Conservation (phyloP, 1,140 invertebrate species). For the Orchestia grillus region DNA sequence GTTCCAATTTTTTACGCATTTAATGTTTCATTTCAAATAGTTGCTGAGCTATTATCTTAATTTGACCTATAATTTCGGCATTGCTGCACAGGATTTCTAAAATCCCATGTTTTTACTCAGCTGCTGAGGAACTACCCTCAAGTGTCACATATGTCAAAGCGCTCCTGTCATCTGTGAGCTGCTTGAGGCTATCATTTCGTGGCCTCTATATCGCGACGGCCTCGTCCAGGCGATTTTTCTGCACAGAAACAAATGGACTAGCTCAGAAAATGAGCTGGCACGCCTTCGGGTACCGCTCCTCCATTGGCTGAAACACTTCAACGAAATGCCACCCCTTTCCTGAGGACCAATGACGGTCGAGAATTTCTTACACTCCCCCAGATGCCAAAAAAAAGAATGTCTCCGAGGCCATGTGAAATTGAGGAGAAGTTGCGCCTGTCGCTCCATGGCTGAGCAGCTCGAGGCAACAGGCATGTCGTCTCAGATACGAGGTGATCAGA, state of each 20-base stretch:
- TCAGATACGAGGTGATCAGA: neutral
- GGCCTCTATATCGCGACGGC: neutral
- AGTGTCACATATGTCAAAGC: neutral
- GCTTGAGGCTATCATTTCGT: neutral
- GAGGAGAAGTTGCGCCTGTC: neutral
- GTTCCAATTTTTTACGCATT: neutral
- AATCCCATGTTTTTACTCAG: neutral
- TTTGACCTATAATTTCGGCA: neutral
- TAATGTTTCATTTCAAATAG: neutral
- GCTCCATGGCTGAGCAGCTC: neutral
- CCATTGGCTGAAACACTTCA: slow-evolving; percentile 3
- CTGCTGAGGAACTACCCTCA: neutral
- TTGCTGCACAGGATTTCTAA: neutral
- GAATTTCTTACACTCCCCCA: neutral
- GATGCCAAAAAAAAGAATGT: neutral
- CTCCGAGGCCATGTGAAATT: neutral
- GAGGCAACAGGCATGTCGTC: neutral
- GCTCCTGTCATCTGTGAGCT: neutral
- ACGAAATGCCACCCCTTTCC: slow-evolving; percentile 11
- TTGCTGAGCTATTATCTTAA: too few relatives aligned
- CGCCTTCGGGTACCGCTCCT: neutral
- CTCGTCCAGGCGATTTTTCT: neutral
- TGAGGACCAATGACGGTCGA: neutral
- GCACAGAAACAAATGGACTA: neutral
- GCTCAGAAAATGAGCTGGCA: neutral